Evolutionary conservation across 1,140 invertebrate genomes (phyloP).

Genomic region (Cotesia typhae): DNA sequence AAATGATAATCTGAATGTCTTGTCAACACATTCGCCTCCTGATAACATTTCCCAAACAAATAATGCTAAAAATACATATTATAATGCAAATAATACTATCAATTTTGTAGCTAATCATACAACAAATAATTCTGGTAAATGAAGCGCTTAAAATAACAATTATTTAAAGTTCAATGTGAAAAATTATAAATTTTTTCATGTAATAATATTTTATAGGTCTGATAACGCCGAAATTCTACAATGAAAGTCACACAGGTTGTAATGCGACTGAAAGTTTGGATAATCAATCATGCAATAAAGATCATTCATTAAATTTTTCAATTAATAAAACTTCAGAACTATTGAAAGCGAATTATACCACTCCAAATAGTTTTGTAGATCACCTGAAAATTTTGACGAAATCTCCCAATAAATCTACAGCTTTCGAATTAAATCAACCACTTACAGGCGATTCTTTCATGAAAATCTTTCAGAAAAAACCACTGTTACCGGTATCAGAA

Average conservation of each 20-base stretch:
- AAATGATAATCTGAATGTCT: not conserved
- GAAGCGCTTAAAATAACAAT: too few relatives aligned
- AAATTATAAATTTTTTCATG: too few relatives aligned
- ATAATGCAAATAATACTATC: too few relatives aligned
- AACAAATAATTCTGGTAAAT: too few relatives aligned
- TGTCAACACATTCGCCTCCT: not conserved
- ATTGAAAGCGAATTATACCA: not conserved
- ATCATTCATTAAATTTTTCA: slow-evolving; percentile 5
- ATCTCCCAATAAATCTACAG: not conserved
- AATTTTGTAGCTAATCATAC: too few relatives aligned
- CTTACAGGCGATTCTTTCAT: too few relatives aligned
- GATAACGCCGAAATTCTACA: not conserved
- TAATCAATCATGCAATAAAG: slow-evolving; percentile 1
- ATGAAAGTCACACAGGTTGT: not conserved
- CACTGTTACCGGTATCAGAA: not conserved
- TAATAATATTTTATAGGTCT: too few relatives aligned
- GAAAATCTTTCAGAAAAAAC: not conserved
- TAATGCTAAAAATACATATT: not conserved
- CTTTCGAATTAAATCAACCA: not conserved
- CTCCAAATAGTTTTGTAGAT: not conserved
- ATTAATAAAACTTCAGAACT: not conserved
- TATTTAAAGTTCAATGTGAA: too few relatives aligned
- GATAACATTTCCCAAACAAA: not conserved
- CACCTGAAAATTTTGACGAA: not conserved
- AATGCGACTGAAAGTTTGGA: not conserved